Evolutionary conservation across 2,888 invertebrate species (phyloP).

Genomic region (Eulithis prunata): DNA sequence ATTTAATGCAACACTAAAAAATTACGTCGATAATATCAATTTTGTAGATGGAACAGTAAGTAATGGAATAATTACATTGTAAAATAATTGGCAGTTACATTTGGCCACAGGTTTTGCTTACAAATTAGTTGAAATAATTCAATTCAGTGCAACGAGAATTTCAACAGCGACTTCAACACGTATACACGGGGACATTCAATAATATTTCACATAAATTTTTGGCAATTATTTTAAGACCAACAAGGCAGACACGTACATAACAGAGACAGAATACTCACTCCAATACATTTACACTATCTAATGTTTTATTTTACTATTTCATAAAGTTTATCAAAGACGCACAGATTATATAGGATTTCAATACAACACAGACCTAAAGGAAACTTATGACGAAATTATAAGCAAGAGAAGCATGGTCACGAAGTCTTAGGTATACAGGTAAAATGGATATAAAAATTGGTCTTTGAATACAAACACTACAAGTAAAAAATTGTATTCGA

Average conservation of each 20-base stretch:
- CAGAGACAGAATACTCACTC: background rate
- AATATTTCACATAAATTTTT: constrained; percentile 6
- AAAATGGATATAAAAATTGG: constrained; percentile 54
- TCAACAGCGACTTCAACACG: constrained; percentile 15
- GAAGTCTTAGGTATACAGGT: constrained; percentile 31
- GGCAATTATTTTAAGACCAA: constrained; percentile 15
- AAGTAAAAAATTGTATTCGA: constrained; percentile 39
- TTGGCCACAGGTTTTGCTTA: constrained; percentile 64
- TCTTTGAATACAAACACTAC: constrained; percentile 48
- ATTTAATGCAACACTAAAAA: constrained; percentile 77
- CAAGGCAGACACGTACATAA: constrained; percentile 12
- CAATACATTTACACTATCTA: constrained; percentile 11
- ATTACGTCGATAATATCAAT: constrained; percentile 67
- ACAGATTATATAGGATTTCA: constrained; percentile 1
- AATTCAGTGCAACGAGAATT: constrained; percentile 27
- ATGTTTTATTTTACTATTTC: background rate
- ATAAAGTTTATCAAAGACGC: background rate
- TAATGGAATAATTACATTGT: constrained; percentile 49
- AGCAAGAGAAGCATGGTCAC: constrained; percentile 26
- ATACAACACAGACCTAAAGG: constrained; percentile 3
- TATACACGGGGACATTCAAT: constrained; percentile 4
- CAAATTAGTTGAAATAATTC: constrained; percentile 43
- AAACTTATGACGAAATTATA: constrained; percentile 12
- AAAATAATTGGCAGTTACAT: constrained; percentile 74
- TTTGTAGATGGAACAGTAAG: constrained; percentile 63